These are phyloP conservation scores for Clinocottus analis DNA, from an alignment of 2,113 vertebrate species.

Conservation along the genomic window DNA sequence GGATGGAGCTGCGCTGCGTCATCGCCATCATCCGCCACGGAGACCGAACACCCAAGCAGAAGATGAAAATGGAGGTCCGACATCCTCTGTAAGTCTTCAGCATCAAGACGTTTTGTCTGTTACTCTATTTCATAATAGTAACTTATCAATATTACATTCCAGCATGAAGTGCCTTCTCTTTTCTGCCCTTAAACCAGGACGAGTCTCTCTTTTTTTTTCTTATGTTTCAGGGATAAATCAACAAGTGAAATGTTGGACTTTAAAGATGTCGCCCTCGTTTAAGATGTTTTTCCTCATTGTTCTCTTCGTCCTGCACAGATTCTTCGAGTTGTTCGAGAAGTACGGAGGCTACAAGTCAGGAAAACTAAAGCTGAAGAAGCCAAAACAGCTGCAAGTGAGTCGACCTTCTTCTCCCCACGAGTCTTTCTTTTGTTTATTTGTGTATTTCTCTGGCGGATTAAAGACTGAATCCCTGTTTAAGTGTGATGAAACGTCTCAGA, in stretches of 20 bases:
- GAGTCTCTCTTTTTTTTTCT: neutral
- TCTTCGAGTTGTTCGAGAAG: slow-evolving; percentile 95
- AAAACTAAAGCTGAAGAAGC: slow-evolving; percentile 96
- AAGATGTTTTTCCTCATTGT: neutral
- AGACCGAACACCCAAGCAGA: slow-evolving; percentile 97
- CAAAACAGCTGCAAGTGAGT: slow-evolving; percentile 95
- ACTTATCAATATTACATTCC: neutral
- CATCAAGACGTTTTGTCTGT: neutral
- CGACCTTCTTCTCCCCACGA: neutral
- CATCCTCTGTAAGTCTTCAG: slow-evolving; percentile 87
- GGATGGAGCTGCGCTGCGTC: slow-evolving; percentile 99
- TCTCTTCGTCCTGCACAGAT: slow-evolving; percentile 78
- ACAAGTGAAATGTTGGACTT: neutral
- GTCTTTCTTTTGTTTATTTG: neutral
- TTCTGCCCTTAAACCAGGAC: neutral
- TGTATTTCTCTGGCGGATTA: neutral
- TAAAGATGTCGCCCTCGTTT: neutral
- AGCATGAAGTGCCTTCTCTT: neutral
- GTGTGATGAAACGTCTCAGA: slow-evolving; percentile 9
- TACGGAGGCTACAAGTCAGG: slow-evolving; percentile 95
- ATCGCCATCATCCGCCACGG: slow-evolving; percentile 97
- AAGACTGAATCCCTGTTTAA: slow-evolving; percentile 12
- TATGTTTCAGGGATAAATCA: neutral
- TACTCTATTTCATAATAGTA: neutral
- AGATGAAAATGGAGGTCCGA: slow-evolving; percentile 99